Percentiles rank a stretch among this genome's conserved stretches.
phyloP scores from a whole-genome alignment of 2,888 invertebrate species.

The Meta bourneti region DNA sequence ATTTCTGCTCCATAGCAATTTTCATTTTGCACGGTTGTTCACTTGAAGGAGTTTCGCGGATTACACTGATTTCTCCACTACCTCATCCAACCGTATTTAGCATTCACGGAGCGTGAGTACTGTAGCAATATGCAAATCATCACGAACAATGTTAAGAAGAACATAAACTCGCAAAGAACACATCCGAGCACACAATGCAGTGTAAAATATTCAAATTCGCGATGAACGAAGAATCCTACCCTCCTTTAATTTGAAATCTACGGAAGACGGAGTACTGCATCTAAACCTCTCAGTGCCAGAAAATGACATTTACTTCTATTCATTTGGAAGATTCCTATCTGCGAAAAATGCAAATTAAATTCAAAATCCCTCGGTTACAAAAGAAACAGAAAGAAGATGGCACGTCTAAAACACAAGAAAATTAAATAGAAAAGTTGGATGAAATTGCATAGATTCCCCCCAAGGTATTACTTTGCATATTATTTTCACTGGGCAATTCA shows the following conservation, averaged over 20 bases:
- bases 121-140: not conserved
- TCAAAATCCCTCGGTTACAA: slow-evolving; percentile 5
- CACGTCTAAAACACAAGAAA: not conserved
- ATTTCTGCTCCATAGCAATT: not conserved
- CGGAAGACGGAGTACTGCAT: not conserved
- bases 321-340: slow-evolving; percentile 7
- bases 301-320: slow-evolving; percentile 23
- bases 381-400: not conserved
- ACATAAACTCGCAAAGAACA: not conserved
- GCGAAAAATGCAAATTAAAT: slow-evolving; percentile 32
- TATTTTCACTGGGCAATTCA: not conserved
- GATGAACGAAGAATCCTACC: not conserved
- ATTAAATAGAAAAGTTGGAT: slow-evolving; percentile 30
- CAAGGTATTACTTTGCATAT: not conserved
- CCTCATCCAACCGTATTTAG: not conserved
- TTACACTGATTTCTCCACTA: not conserved
- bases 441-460: slow-evolving; percentile 14
- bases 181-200: not conserved
- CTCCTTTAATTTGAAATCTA: slow-evolving; percentile 27
- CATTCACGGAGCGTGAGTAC: not conserved
- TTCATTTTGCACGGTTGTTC: not conserved
- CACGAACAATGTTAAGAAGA: not conserved
- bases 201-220: slow-evolving; percentile 25
- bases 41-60: not conserved
- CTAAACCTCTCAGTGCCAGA: not conserved